Percentiles rank a stretch among this genome's conserved stretches.
phyloP scores from a whole-genome alignment of 2,797 vertebrate genomes.

The Columba guinea region DNA sequence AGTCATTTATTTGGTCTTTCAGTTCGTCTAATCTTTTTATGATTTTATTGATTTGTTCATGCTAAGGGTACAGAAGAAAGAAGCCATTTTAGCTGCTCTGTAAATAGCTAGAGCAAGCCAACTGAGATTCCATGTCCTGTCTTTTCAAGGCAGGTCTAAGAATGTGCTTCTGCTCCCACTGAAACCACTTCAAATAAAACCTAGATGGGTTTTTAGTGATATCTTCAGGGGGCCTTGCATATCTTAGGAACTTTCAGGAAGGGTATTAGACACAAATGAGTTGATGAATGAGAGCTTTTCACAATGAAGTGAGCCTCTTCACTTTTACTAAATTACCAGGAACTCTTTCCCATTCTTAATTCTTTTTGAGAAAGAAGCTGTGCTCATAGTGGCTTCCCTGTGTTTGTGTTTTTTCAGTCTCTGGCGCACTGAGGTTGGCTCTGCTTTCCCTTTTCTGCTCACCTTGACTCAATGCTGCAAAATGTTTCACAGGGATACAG shows the following conservation, averaged over 20 bases:
- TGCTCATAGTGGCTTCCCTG: not conserved
- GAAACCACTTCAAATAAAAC: not conserved
- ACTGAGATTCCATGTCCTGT: not conserved
- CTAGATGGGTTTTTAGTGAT: not conserved
- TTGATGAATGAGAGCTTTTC: not conserved
- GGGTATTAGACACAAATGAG: not conserved
- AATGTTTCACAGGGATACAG: not conserved
- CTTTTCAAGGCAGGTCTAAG: slow-evolving; percentile 12
- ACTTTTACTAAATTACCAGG: not conserved
- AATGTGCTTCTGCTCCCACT: not conserved
- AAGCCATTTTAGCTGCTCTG: slow-evolving; percentile 41
- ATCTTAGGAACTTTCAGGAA: not conserved
- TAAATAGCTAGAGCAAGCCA: slow-evolving; percentile 50
- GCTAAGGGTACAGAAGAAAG: not conserved
- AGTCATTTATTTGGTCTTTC: slow-evolving; percentile 52
- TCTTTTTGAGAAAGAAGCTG: not conserved
- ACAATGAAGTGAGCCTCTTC: not conserved
- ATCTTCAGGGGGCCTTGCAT: not conserved
- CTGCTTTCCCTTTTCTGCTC: not conserved
- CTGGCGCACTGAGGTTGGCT: not conserved
- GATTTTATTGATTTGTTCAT: slow-evolving; percentile 60
- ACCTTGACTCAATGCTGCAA: not conserved
- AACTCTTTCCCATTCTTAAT: not conserved
- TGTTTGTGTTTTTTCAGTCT: not conserved
- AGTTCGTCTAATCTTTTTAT: slow-evolving; percentile 58